These are phyloP conservation scores for Heliconius hermathena DNA, from an alignment of 1,140 invertebrate genomes.

Conservation along the genomic window DNA sequence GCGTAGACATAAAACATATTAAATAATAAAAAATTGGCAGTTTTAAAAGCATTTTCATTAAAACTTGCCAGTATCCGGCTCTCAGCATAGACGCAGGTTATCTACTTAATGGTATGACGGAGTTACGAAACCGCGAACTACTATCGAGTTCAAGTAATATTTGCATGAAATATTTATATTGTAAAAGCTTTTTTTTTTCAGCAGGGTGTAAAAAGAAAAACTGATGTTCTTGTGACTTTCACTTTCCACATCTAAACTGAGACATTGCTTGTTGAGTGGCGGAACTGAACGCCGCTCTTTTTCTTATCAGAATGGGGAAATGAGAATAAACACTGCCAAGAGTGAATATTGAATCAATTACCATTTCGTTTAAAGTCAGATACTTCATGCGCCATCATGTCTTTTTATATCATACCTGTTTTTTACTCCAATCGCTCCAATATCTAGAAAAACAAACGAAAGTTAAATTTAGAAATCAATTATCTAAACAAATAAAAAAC, in stretches of 20 bases:
- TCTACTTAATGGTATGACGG: constrained; percentile 20
- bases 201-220: too few relatives aligned
- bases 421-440: not conserved
- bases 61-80: constrained; percentile 11
- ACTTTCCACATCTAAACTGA: too few relatives aligned
- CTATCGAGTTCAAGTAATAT: not conserved
- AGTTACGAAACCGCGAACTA: constrained; percentile 11
- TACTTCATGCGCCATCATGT: not conserved
- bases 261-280: too few relatives aligned
- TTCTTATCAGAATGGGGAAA: too few relatives aligned
- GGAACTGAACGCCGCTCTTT: too few relatives aligned
- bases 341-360: too few relatives aligned
- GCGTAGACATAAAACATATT: not conserved
- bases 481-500: not conserved
- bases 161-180: not conserved
- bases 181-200: too few relatives aligned
- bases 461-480: not conserved
- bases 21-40: not conserved
- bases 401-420: not conserved
- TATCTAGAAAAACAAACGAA: not conserved
- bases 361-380: too few relatives aligned
- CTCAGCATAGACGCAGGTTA: constrained; percentile 7
- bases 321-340: too few relatives aligned
- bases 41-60: constrained; percentile 17
- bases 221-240: too few relatives aligned